These are phyloP conservation scores for Nasonia vitripennis DNA, from an alignment of 1,140 invertebrate genomes.

Conservation along the genomic window DNA sequence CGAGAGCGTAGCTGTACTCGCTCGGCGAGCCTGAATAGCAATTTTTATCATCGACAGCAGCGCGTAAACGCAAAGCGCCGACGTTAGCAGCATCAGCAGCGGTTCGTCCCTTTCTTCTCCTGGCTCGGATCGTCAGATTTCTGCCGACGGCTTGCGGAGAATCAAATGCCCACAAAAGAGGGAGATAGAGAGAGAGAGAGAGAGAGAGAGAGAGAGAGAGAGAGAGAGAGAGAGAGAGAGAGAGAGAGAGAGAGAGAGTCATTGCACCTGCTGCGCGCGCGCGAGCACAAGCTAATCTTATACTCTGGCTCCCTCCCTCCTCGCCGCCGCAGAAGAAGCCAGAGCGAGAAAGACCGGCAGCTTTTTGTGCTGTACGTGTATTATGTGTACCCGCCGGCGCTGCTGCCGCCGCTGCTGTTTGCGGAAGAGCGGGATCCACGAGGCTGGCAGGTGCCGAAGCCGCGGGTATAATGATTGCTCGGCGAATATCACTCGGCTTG, in stretches of 20 bases:
- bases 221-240: too few species aligned
- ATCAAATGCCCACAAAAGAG: background rate
- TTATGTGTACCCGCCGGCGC: background rate
- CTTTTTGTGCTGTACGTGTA: background rate
- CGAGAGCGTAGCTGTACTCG: too few species aligned
- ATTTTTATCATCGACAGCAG: background rate
- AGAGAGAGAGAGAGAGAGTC: conserved; percentile 8
- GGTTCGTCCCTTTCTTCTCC: background rate
- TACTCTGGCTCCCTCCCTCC: background rate
- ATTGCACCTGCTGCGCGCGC: conserved; percentile 40
- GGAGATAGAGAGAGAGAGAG: too few species aligned
- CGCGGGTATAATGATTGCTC: background rate
- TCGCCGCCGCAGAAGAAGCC: background rate
- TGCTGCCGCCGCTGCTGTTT: conserved; percentile 13
- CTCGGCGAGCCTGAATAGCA: background rate
- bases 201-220: too few species aligned
- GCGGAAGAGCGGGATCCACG: conserved; percentile 17
- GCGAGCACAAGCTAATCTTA: background rate
- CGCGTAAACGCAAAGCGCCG: background rate
- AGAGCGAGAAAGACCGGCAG: background rate
- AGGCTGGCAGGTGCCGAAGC: conserved; percentile 33
- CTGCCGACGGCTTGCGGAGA: background rate
- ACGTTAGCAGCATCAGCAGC: background rate
- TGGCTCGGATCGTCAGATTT: background rate
- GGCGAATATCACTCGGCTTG: conserved; percentile 9